These are phyloP conservation scores for Cossypha niveicapilla DNA, from an alignment of 2,797 vertebrate genomes.

Conservation along the genomic window DNA sequence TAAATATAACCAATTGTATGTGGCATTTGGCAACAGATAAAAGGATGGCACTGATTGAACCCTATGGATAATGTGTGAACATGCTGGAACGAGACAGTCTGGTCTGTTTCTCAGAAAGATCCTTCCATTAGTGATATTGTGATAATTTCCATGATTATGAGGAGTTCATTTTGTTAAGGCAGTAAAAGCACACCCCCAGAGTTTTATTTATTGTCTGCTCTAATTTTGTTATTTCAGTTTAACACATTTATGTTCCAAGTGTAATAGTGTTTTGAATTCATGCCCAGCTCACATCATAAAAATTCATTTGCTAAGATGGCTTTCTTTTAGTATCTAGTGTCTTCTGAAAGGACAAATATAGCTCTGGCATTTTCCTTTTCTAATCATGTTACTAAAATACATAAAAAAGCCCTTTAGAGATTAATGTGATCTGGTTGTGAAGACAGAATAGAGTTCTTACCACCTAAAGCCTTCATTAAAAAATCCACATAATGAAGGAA, in stretches of 20 bases:
- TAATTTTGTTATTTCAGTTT: slow-evolving; percentile 42
- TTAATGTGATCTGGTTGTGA: not conserved
- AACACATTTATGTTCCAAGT: not conserved
- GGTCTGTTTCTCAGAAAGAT: not conserved
- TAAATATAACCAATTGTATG: not conserved
- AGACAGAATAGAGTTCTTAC: not conserved
- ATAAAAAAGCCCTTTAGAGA: not conserved
- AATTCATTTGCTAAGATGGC: not conserved
- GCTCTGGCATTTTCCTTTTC: not conserved
- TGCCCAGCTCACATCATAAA: slow-evolving; percentile 14
- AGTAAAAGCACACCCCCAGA: not conserved
- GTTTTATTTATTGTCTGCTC: slow-evolving; percentile 33
- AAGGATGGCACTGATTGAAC: not conserved
- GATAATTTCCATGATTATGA: not conserved
- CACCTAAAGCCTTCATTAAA: not conserved
- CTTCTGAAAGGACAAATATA: not conserved
- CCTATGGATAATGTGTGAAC: not conserved
- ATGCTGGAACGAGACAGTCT: not conserved
- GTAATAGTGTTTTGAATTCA: slow-evolving; percentile 31
- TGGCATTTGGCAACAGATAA: not conserved
- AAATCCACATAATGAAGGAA: not conserved
- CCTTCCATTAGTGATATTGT: not conserved
- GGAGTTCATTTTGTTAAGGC: not conserved
- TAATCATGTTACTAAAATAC: not conserved
- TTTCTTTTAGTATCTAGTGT: not conserved